phyloP scores from a whole-genome alignment of 2,113 vertebrate genomes.

The Labeo rohita region DNA sequence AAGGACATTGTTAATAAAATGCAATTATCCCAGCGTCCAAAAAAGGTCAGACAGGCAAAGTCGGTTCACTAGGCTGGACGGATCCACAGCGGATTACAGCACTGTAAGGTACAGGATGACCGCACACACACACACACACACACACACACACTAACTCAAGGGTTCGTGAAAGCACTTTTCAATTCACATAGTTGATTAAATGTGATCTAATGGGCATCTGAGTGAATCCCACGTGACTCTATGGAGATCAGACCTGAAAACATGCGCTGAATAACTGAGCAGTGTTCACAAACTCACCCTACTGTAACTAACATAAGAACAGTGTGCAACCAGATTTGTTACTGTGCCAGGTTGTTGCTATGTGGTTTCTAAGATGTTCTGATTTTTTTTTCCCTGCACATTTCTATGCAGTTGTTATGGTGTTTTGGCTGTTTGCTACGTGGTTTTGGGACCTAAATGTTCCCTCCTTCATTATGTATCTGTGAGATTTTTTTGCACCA shows the following conservation, averaged over 20 bases:
- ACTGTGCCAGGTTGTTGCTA: background rate
- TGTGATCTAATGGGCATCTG: constrained; percentile 12
- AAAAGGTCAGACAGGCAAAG: constrained; percentile 2
- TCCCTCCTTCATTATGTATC: too few relatives aligned
- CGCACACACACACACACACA: background rate
- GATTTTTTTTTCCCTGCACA: too few relatives aligned
- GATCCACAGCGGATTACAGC: background rate
- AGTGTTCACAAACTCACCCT: background rate
- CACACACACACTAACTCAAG: background rate
- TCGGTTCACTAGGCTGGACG: background rate
- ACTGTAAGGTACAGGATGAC: background rate
- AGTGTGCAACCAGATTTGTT: background rate
- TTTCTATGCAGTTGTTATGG: too few relatives aligned
- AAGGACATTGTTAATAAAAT: constrained; percentile 21
- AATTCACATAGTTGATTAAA: constrained; percentile 26
- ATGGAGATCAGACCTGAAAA: background rate
- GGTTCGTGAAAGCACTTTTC: constrained; percentile 1
- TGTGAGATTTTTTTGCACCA: too few relatives aligned
- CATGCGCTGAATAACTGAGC: background rate
- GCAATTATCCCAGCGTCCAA: background rate
- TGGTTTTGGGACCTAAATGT: background rate
- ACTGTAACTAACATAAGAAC: background rate
- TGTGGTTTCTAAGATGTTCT: background rate
- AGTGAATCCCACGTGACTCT: background rate
- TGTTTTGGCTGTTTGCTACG: background rate